phyloP scores from a whole-genome alignment of 2,113 vertebrate species.

The Thermophis baileyi region DNA sequence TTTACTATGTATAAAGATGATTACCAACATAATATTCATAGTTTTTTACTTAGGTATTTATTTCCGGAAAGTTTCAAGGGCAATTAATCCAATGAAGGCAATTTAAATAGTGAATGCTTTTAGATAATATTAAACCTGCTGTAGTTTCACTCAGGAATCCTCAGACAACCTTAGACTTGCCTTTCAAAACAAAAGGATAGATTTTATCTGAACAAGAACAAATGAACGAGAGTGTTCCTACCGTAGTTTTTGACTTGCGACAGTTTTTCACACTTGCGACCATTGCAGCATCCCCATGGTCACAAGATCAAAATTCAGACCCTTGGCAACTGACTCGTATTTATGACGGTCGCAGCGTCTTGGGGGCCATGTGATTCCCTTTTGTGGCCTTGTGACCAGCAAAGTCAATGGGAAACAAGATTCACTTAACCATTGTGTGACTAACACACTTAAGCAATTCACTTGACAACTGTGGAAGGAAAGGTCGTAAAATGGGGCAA shows the following conservation, averaged over 20 bases:
- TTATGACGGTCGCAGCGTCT: background rate
- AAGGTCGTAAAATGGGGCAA: background rate
- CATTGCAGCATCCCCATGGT: background rate
- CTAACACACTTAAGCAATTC: background rate
- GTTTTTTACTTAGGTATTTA: background rate
- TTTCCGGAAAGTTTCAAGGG: background rate
- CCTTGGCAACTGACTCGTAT: background rate
- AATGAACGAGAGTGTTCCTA: background rate
- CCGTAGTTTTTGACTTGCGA: no score
- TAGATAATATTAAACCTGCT: background rate
- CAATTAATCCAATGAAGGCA: background rate
- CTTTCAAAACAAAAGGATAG: background rate
- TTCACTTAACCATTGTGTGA: background rate
- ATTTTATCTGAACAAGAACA: background rate
- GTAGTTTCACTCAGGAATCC: background rate
- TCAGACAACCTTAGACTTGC: background rate
- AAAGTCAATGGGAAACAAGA: background rate
- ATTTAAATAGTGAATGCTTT: background rate
- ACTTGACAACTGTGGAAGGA: background rate
- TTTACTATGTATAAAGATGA: background rate
- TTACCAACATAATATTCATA: background rate
- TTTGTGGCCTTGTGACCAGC: background rate
- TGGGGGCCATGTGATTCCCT: background rate
- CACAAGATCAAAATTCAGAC: background rate
- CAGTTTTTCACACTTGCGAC: background rate